Evolutionary conservation across 1,140 invertebrate genomes (phyloP).

Genomic region (Danaus plexippus): DNA sequence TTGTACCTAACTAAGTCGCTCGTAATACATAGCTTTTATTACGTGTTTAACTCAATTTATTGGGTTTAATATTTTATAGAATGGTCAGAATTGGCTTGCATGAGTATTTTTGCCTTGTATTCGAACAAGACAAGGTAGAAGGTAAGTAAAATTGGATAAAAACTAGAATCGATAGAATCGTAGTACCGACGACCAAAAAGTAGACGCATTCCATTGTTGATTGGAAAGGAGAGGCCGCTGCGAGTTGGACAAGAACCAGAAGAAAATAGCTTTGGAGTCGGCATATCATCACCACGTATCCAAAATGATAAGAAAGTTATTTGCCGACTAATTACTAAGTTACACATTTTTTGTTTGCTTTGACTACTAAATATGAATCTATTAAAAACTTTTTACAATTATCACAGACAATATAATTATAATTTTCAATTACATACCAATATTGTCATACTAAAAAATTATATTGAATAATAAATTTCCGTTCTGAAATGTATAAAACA

Average conservation of each 20-base stretch:
- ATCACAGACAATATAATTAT: conserved; percentile 5
- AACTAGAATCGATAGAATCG: conserved; percentile 42
- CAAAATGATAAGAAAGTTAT: background rate
- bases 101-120: conserved; percentile 14
- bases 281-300: conserved; percentile 13
- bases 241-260: conserved; percentile 9
- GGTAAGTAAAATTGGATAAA: conserved; percentile 31
- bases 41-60: no score
- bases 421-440: conserved; percentile 2
- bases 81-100: no score
- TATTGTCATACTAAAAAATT: no score
- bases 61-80: no score
- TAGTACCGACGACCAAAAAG: conserved; percentile 45
- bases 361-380: no score
- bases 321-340: no score
- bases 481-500: no score
- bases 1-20: no score
- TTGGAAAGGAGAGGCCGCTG: conserved; percentile 51
- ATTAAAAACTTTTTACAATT: background rate
- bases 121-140: conserved; percentile 30
- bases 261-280: conserved; percentile 29
- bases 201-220: conserved; percentile 62
- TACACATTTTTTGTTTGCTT: no score
- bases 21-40: no score
- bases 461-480: no score